These are phyloP conservation scores for Ptyas mucosa DNA, from an alignment of 2,113 vertebrate species.

Conservation along the genomic window DNA sequence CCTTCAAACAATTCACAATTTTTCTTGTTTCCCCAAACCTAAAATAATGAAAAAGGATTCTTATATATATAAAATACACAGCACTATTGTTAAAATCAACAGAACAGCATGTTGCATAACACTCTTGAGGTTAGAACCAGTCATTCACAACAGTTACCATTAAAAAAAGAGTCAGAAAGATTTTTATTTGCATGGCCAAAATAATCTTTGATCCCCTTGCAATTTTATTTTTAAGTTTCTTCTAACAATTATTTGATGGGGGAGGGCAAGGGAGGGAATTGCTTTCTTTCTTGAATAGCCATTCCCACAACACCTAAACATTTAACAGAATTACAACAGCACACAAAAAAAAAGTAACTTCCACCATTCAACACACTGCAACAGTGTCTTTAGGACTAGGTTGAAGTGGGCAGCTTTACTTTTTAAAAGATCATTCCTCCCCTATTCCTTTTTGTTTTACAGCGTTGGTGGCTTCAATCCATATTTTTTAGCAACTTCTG, in stretches of 20 bases:
- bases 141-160: conserved; percentile 59
- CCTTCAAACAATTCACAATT: conserved; percentile 57
- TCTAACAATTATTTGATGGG: conserved; percentile 50
- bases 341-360: conserved; percentile 69
- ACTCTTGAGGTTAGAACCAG: conserved; percentile 59
- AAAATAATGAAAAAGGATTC: conserved; percentile 68
- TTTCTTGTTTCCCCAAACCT: conserved; percentile 59
- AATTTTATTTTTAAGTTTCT: conserved; percentile 49
- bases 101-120: conserved; percentile 58
- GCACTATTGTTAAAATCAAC: conserved; percentile 68
- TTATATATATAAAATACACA: conserved; percentile 68
- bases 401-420: conserved; percentile 65
- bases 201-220: conserved; percentile 61
- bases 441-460: conserved; percentile 68
- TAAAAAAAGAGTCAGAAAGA: conserved; percentile 60
- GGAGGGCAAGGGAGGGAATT: conserved; percentile 57
- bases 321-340: conserved; percentile 73
- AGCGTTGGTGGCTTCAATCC: conserved; percentile 97
- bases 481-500: conserved; percentile 97
- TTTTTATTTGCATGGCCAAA: conserved; percentile 80
- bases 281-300: conserved; percentile 62
- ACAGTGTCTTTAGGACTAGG: conserved; percentile 67
- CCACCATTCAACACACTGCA: conserved; percentile 71
- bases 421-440: conserved; percentile 63
- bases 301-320: conserved; percentile 72